Evolutionary conservation across 2,888 invertebrate genomes (phyloP), one percentile per base, ranked within the genome.

Genomic region (Amblyjoppa proteus): DNA sequence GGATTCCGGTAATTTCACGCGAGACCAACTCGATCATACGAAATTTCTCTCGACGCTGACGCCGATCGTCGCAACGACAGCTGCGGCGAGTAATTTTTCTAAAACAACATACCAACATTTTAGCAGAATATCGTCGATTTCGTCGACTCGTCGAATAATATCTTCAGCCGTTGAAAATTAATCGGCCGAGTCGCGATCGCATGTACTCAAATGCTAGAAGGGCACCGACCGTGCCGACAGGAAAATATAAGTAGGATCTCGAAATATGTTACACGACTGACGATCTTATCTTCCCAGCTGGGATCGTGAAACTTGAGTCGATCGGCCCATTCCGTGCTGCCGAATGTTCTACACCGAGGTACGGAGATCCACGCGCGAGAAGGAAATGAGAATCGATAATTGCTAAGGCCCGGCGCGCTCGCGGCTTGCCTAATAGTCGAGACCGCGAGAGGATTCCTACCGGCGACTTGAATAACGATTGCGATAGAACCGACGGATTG

Each of bases 351-450:
- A 31, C 7, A 31, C 61, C 64, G 25, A 34, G 66, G 13, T 56
- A 45, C 28, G 41, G 45, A 84, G 66, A 81, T 80, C 49, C 45
- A 53, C 81, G 74, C 86, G 83, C 74, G 69, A 61, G 81, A 53
- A 80, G 51, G 56, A 83, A 83, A 87, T 71, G 85, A 81, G 84
- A 77, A 85, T 85, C 85, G 85, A 83, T 83, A 85, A 85, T 85
- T 83, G 82, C 85, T 38, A 49, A 53, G 79, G 78, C 56, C 45
- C 16, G 38, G 68, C 38, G 70, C 38, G 70, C 25, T 58, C 58
- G 61, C 66, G 49, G 9, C 31, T 85, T 85, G 82, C 82, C 79
- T 68, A 85, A 85, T 82, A 71, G 87, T 20, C 71, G 79, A 28
- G 81, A 70, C 41, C 73, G 38, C 73, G 64, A 13, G 38, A 78